Evolutionary conservation across 1,140 invertebrate species (phyloP), one percentile per base, ranked within the genome.

Genomic region (Drosophila nasuta): DNA sequence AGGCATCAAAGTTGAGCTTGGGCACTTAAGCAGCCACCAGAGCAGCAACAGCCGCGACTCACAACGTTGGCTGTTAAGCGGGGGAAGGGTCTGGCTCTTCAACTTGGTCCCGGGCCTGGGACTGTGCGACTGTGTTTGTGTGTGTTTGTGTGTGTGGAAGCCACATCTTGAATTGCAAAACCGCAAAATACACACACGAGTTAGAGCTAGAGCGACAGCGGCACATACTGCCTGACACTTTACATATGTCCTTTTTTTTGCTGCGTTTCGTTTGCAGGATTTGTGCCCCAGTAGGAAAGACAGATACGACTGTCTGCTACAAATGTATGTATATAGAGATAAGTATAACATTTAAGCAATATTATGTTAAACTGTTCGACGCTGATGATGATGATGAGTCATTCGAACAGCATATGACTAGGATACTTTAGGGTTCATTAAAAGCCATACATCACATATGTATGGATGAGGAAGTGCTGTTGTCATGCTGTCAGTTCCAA

Each of bases 161-260:
- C 62, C 41, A 65, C 68, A 67, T 75, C 71, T 85, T 85, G 81
- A 89, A 81, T 89, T 88, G 81, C 77, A 89, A 89, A 81, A 83
- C 82, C 82, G 66, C 82, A 82, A 75, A 76, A 67, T 49, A 79
- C 57, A 76, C 74, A 76, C 73, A 71, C 57, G 54, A 62, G 54
- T 41, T 49, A 68, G 46, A 62, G 45, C 41, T 25, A 43, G n/a
- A 57, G 46, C 76, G 60, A 56, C 46, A 60, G 35, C 33, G 17
- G 56, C 46, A 74, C 69, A 69, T 20, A 75, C 49, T 60, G 76
- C 17, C 54, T 33, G 77, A 87, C 79, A 79, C 81, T 81, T 85
- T 75, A 87, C 82, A 87, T 81, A 83, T 82, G 79, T 88, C 77
- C 73, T 79, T 77, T 77, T 80, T 35, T 89, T 78, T 78, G 15